Percentiles rank a stretch among this genome's conserved stretches.
These are phyloP conservation scores for Setophaga kirtlandii DNA, from an alignment of 2,113 vertebrate genomes.

Conservation along the genomic window DNA sequence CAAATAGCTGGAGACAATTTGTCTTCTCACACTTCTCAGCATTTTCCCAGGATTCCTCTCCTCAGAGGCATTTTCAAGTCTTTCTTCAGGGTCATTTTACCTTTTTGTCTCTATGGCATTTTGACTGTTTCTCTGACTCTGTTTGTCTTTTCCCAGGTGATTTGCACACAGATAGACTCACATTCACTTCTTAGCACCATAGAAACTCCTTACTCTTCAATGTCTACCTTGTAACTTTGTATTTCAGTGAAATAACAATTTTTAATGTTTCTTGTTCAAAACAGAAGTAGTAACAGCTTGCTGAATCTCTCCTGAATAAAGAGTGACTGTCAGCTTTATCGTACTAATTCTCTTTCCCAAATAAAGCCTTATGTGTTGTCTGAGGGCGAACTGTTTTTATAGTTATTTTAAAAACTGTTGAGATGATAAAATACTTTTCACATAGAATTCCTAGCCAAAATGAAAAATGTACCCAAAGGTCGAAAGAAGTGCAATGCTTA, in stretches of 20 bases:
- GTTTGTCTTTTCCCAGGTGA: background rate
- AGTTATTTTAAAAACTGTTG: constrained; percentile 3
- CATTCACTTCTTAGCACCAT: background rate
- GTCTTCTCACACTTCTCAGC: background rate
- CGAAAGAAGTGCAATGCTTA: background rate
- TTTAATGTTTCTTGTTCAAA: constrained; percentile 17
- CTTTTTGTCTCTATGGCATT: background rate
- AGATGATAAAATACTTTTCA: constrained; percentile 20
- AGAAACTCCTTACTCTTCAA: background rate
- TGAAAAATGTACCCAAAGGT: constrained; percentile 6
- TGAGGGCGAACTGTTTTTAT: constrained; percentile 3
- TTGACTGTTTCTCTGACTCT: background rate
- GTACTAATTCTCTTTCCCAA: background rate
- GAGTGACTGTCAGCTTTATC: constrained; percentile 26
- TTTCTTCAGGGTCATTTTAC: background rate
- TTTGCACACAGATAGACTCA: background rate
- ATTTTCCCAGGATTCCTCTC: background rate
- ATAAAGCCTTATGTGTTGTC: constrained; percentile 34
- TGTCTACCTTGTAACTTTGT: background rate
- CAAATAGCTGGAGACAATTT: background rate
- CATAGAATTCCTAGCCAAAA: constrained; percentile 1
- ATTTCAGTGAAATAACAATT: background rate
- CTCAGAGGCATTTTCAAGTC: background rate
- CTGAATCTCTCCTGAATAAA: constrained; percentile 25
- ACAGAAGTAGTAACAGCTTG: constrained; percentile 49